Base-by-base conservation (phyloP, 2,888 invertebrate species). In the Nomada lathburiana region DNA sequence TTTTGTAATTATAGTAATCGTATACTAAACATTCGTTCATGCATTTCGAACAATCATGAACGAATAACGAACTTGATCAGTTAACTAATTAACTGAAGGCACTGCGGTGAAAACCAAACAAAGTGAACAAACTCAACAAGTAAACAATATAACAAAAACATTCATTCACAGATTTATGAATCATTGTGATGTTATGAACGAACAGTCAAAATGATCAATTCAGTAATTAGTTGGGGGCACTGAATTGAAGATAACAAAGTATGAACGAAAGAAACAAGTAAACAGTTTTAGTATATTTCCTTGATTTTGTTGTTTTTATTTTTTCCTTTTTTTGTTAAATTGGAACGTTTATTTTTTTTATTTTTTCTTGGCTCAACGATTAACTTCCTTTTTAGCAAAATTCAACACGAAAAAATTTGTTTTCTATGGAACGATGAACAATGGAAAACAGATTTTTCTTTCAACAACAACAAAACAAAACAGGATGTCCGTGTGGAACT, bases 101-200 rank as follows among this genome's bases (percentile, higher is more conserved):
- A 80, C 80, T 50, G 16, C 10, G 60, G 72, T 79, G 80, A 79
- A 67, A 50, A 79, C 65, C 80, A 71, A 79, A 55, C 36, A 2
- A 26, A 23, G 47, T 16, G 47, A 20, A 13, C 42, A 47, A 13
- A n/a, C 20, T 18, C 5, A 63, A 63, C 44, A 63, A 47, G n/a
- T 18, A 23, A 47, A 63, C 16, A 47, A 47, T 47, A 47, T 47
- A 47, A 47, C 47, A 47, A 47, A 16, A 16, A 47, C 47, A 47
- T 47, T 47, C 11, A 7, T 7, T 36, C 29, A 2, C 29, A 29
- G 36, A 36, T 36, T 0, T 7, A 7, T 7, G 36, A 36, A 36
- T 36, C 36, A 62, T 23, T 62, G 50, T 50, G 16, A 4, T 18
- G 16, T 52, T 36, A 47, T 10, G 47, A 47, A 11, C 2, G 3